Evolutionary conservation across 30 jellyfish, hydroid and myxozoan species (phyloP).

Genomic region (Rhopilema esculentum): DNA sequence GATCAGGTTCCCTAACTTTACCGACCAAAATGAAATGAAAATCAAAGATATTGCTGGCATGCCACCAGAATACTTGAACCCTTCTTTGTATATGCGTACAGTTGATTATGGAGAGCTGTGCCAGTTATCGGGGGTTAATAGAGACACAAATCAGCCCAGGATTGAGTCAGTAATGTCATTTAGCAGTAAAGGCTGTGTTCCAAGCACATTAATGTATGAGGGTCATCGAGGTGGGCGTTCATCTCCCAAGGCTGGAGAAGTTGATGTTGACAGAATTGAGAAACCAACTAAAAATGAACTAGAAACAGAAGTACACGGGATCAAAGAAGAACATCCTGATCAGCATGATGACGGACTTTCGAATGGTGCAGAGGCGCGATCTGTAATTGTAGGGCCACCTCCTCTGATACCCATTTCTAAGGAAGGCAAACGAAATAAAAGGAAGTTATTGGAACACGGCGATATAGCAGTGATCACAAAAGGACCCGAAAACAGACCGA

Average conservation of each 20-base stretch:
- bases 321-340: not conserved
- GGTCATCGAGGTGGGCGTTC: not conserved
- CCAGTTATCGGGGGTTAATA: not conserved
- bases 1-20: slow-evolving; percentile 10
- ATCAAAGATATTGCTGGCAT: not conserved
- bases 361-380: slow-evolving; percentile 3
- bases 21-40: not conserved
- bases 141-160: slow-evolving; percentile 22
- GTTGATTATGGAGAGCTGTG: not conserved
- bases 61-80: not conserved
- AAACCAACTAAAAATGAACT: too few species aligned
- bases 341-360: not conserved
- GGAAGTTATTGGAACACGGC: not conserved
- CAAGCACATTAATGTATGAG: slow-evolving; percentile 31
- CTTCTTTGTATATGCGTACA: not conserved
- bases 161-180: slow-evolving; percentile 51
- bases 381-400: slow-evolving; percentile 68
- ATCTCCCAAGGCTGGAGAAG: not conserved
- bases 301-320: not conserved
- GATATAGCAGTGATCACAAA: not conserved
- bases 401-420: slow-evolving; percentile 65
- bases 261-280: not conserved
- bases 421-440: not conserved
- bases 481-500: not conserved
- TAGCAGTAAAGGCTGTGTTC: slow-evolving; percentile 45